Evolutionary conservation across 2,888 invertebrate species (phyloP).

Genomic region (Thereva nobilitata): DNA sequence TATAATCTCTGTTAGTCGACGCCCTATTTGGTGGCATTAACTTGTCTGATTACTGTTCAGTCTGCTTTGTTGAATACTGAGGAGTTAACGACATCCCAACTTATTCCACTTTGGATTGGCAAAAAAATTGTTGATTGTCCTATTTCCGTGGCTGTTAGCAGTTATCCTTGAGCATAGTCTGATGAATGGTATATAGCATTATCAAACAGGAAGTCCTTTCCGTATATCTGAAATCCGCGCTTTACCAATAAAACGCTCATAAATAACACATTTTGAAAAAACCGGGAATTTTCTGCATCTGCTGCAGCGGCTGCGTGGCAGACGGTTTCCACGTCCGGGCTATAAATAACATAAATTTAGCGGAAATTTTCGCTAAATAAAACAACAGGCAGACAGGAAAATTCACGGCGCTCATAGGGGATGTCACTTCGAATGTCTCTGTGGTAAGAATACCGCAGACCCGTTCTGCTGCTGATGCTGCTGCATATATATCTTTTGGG

Average conservation of each 20-base stretch:
- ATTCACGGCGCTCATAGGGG: conserved; percentile 19
- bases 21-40: too few species aligned
- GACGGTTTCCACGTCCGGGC: conserved; percentile 14
- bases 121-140: too few species aligned
- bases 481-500: background rate
- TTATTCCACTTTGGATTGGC: too few species aligned
- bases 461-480: background rate
- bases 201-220: too few species aligned
- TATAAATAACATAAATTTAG: conserved; percentile 30
- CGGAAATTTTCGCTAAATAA: conserved; percentile 31
- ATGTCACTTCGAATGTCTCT: conserved; percentile 20
- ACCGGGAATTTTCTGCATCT: conserved; percentile 23
- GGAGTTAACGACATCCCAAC: too few species aligned
- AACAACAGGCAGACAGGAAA: conserved; percentile 13
- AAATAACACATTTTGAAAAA: conserved; percentile 20
- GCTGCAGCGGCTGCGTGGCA: conserved; percentile 14
- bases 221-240: too few species aligned
- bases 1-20: too few species aligned
- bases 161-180: too few species aligned
- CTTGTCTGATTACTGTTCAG: too few species aligned
- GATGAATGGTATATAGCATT: too few species aligned
- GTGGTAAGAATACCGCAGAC: conserved; percentile 23
- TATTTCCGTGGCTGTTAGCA: too few species aligned
- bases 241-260: background rate
- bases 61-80: too few species aligned